Evolutionary conservation across 1,140 invertebrate genomes (phyloP).

Genomic region (Andrena cerasifolii): DNA sequence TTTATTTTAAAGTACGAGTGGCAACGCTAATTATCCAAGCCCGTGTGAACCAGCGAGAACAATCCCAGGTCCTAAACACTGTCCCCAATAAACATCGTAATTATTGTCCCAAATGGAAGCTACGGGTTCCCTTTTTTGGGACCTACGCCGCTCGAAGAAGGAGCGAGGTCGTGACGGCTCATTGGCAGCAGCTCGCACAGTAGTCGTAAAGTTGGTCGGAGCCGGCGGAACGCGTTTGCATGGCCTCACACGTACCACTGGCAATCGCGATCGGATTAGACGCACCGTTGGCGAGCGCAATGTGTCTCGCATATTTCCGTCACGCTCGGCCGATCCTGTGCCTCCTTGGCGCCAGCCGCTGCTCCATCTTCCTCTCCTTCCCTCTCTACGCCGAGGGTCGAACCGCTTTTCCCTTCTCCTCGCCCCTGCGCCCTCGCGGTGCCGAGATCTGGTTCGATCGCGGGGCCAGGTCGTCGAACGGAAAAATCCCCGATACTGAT

Average conservation of each 20-base stretch:
- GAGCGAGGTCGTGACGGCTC: too few species aligned
- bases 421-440: neutral
- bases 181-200: neutral
- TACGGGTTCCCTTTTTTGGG: too few species aligned
- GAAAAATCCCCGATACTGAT: conserved; percentile 29
- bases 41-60: too few species aligned
- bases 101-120: too few species aligned
- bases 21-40: too few species aligned
- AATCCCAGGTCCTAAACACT: too few species aligned
- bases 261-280: conserved; percentile 69
- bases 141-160: too few species aligned
- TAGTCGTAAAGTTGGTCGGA: conserved; percentile 46
- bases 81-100: too few species aligned
- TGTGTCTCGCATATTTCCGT: conserved; percentile 74
- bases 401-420: neutral
- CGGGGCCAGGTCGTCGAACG: conserved; percentile 23
- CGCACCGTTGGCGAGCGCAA: conserved; percentile 68
- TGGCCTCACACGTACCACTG: conserved; percentile 55
- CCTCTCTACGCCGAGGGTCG: neutral
- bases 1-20: too few species aligned
- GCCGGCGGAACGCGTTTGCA: conserved; percentile 52
- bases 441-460: conserved; percentile 31
- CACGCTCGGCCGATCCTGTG: conserved; percentile 66
- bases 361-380: conserved; percentile 28
- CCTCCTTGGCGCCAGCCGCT: conserved; percentile 60